Base-by-base conservation (phyloP, 2,113 vertebrate genomes). In the Tachysurus vachellii region DNA sequence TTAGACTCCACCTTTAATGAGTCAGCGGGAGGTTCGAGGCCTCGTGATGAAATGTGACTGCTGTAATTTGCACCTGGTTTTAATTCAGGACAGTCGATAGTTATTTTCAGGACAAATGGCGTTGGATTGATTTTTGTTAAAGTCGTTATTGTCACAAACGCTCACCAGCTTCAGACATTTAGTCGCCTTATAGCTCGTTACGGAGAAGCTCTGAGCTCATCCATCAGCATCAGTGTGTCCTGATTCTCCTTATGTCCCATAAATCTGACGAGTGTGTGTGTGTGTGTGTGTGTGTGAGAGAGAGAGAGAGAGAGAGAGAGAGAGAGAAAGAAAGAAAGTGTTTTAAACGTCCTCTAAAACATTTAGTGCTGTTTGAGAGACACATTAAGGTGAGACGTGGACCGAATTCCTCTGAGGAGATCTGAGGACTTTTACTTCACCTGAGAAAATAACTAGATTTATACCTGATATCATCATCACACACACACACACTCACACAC, bases 341-440 rank as follows among this genome's bases (percentile, higher is more conserved):
- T 50, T 84, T 31, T 71, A 54, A 84, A 84, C 3, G 82, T 21
- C 82, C 82, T 84, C 82, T 70, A 84, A 84, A 84, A 84, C 66
- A 73, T 84, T 84, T 84, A 71, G 42, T 73, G 66, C 66, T 73
- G 82, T 16, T 84, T 84, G 53, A 84, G 50, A 71, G 50, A 54
- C 28, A 16, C 82, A 84, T 84, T 84, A 84, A 71, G 64, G 17
- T 6, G 66, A 42, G 31, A 84, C 53, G 66, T 84, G 82, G 66
- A 21, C 66, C 42, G 82, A 84, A 84, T 84, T 57, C n/a, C 28
- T 21, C 54, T 57, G 50, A 56, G 54, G n/a, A 36, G 17, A 44
- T 3, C 23, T 1, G 47, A 77, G 23, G 47, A 21, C 19, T 21
- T 42, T 56, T 53, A 14, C 75, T 77, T 12, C 21, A 50, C 71